Conservation (phyloP, 2,113 vertebrate species). For the Hyla sarda region DNA sequence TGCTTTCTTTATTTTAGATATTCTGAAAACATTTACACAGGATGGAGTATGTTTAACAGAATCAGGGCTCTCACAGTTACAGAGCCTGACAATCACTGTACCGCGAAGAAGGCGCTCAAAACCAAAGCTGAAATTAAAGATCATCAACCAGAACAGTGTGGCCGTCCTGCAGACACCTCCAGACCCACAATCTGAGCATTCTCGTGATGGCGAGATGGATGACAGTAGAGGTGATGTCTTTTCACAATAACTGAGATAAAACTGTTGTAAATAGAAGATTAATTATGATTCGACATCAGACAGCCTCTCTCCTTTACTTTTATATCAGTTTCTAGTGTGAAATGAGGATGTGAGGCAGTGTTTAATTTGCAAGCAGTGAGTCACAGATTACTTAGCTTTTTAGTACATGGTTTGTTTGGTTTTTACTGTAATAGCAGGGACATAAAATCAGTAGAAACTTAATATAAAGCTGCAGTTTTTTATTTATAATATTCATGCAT, state of each 20-base stretch:
- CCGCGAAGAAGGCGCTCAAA: slow-evolving; percentile 89
- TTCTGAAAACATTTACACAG: slow-evolving; percentile 92
- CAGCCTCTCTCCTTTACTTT: no score
- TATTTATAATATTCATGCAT: no score
- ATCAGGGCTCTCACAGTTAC: slow-evolving; percentile 91
- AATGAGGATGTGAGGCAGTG: no score
- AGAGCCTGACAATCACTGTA: slow-evolving; percentile 86
- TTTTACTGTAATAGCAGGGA: no score
- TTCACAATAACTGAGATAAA: neutral
- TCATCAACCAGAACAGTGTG: slow-evolving; percentile 98
- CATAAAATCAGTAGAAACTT: no score
- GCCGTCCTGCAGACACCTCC: slow-evolving; percentile 91
- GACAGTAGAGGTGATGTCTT: slow-evolving; percentile 82
- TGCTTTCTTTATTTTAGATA: slow-evolving; percentile 77
- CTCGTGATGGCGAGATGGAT: slow-evolving; percentile 87
- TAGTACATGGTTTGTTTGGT: no score
- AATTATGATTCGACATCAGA: no score
- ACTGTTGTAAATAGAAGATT: neutral
- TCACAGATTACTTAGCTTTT: no score
- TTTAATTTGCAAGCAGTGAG: no score
- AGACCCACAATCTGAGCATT: slow-evolving; percentile 86
- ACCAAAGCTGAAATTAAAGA: slow-evolving; percentile 96
- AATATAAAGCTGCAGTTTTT: no score
- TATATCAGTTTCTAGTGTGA: no score
- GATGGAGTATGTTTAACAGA: slow-evolving; percentile 97